phyloP scores from a whole-genome alignment of 2,797 vertebrate species.

The Poecilia picta region DNA sequence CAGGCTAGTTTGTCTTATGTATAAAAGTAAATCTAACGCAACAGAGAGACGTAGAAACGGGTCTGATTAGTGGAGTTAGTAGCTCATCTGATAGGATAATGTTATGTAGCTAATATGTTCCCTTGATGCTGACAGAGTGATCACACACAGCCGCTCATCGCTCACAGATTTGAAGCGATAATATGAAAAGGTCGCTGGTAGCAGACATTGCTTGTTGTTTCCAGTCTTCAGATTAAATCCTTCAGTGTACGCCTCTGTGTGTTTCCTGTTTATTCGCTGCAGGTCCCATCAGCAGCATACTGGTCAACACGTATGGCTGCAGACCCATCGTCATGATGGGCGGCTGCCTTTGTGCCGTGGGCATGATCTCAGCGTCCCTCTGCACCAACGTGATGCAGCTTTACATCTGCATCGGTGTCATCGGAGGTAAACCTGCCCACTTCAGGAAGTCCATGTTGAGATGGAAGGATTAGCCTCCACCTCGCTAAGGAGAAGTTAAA shows the following conservation, averaged over 20 bases:
- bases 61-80: background rate
- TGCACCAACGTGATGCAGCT: conserved; percentile 88
- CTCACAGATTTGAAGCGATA: no score
- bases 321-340: conserved; percentile 93
- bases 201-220: background rate
- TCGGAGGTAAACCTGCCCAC: conserved; percentile 86
- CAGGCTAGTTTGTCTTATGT: background rate
- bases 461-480: conserved; percentile 35
- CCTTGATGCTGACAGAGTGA: background rate
- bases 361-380: conserved; percentile 93
- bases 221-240: background rate
- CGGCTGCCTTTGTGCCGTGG: conserved; percentile 85
- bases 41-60: background rate
- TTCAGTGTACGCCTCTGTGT: conserved; percentile 17
- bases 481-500: conserved; percentile 17
- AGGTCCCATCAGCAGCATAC: conserved; percentile 95
- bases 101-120: background rate
- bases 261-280: conserved; percentile 23
- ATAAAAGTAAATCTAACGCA: background rate
- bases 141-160: background rate
- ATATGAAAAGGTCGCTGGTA: background rate
- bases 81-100: background rate
- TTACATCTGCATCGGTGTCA: conserved; percentile 92
- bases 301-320: conserved; percentile 96
- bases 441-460: conserved; percentile 32